phyloP scores from a whole-genome alignment of 2,888 invertebrate genomes.

The Carcina quercana region DNA sequence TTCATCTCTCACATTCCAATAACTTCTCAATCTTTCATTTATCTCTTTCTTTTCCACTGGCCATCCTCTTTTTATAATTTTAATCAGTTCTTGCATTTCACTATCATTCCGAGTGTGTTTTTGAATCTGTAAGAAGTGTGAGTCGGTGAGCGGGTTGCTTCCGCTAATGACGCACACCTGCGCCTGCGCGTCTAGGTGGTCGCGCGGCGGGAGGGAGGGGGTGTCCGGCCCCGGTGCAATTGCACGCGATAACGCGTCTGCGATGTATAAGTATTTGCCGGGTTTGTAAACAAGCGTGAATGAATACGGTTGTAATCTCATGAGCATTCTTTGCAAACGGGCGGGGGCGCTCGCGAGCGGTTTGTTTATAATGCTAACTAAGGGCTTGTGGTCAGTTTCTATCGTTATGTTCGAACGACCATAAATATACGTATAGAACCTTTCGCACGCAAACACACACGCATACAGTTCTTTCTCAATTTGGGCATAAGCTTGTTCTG shows the following conservation, averaged over 20 bases:
- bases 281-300: constrained; percentile 18
- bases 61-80: neutral
- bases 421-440: constrained; percentile 13
- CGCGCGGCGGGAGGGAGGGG: neutral
- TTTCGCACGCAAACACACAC: constrained; percentile 13
- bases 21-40: constrained; percentile 2
- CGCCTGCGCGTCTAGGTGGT: constrained; percentile 2
- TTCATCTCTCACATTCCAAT: constrained; percentile 10
- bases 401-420: constrained; percentile 10
- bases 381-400: constrained; percentile 14
- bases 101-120: constrained; percentile 9
- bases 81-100: constrained; percentile 1
- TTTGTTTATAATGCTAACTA: constrained; percentile 14
- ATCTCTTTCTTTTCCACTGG: neutral
- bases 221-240: neutral
- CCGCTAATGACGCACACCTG: constrained; percentile 8
- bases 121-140: constrained; percentile 12
- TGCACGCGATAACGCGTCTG: constrained; percentile 18
- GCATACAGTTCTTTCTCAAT: constrained; percentile 9
- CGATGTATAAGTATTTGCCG: constrained; percentile 17
- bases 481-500: constrained; percentile 5
- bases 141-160: constrained; percentile 7
- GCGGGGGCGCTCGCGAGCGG: constrained; percentile 10
- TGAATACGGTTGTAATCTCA: constrained; percentile 17
- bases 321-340: constrained; percentile 18